Conservation (phyloP, 1,140 invertebrate species). For the Monomorium pharaonis region DNA sequence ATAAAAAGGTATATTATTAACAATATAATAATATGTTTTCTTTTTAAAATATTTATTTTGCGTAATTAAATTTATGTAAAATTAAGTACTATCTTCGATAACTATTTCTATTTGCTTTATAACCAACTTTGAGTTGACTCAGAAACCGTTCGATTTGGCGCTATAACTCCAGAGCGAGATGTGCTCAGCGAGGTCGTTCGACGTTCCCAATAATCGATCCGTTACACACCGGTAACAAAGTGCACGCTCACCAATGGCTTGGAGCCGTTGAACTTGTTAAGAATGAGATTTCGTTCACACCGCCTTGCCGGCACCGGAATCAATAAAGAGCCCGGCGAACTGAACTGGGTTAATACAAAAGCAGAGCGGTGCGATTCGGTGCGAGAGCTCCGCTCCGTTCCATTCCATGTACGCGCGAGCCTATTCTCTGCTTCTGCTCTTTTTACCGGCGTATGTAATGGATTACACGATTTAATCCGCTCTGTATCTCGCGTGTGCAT, state of each 20-base stretch:
- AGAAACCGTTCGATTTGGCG: constrained; percentile 28
- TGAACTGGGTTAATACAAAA: constrained; percentile 71
- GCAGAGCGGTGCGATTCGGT: constrained; percentile 30
- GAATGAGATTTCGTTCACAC: constrained; percentile 73
- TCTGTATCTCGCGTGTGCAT: constrained; percentile 34
- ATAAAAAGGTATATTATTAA: no score
- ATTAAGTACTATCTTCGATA: neutral
- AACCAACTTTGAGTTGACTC: neutral
- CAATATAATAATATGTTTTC: no score
- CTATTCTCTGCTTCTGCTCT: constrained; percentile 3
- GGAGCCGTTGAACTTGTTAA: constrained; percentile 68
- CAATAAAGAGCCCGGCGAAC: constrained; percentile 59
- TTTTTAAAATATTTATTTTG: neutral
- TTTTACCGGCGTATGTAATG: constrained; percentile 51
- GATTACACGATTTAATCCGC: constrained; percentile 53
- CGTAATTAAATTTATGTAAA: neutral
- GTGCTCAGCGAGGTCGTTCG: constrained; percentile 25
- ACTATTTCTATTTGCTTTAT: constrained; percentile 5
- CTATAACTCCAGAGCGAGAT: constrained; percentile 7
- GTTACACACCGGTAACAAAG: constrained; percentile 54
- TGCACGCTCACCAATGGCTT: constrained; percentile 50
- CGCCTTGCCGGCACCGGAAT: constrained; percentile 65
- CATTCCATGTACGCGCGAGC: constrained; percentile 34
- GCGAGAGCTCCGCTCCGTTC: constrained; percentile 52
- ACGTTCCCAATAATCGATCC: constrained; percentile 67